Evolutionary conservation across 2,113 vertebrate genomes (phyloP).

Genomic region (Cariama cristata): DNA sequence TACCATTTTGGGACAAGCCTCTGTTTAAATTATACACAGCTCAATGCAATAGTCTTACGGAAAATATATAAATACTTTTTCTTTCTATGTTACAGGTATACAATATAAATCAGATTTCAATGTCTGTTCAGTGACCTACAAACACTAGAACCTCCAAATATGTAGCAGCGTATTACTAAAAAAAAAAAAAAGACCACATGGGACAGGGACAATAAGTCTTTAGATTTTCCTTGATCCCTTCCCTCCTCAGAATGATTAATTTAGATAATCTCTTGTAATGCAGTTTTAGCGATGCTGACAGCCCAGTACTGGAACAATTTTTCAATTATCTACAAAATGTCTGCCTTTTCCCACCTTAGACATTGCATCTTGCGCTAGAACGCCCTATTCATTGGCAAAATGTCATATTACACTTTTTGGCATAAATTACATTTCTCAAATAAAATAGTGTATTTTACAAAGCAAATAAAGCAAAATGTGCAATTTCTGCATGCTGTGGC

Average conservation of each 20-base stretch:
- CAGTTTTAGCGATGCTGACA: slow-evolving; percentile 72
- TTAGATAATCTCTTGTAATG: slow-evolving; percentile 54
- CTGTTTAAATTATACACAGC: slow-evolving; percentile 86
- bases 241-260: slow-evolving; percentile 60
- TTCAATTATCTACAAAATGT: slow-evolving; percentile 15
- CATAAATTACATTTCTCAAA: slow-evolving; percentile 74
- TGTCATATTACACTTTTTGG: slow-evolving; percentile 66
- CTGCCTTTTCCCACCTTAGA: background rate
- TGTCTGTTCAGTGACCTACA: slow-evolving; percentile 90
- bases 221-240: slow-evolving; percentile 65
- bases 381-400: slow-evolving; percentile 66
- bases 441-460: slow-evolving; percentile 74
- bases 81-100: slow-evolving; percentile 97
- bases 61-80: slow-evolving; percentile 99
- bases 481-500: slow-evolving; percentile 75
- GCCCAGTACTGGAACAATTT: slow-evolving; percentile 44
- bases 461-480: slow-evolving; percentile 76
- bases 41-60: slow-evolving; percentile 94
- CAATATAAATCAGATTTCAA: slow-evolving; percentile 94
- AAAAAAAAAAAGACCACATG: slow-evolving; percentile 47
- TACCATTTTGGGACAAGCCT: slow-evolving; percentile 81
- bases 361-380: slow-evolving; percentile 69
- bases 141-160: slow-evolving; percentile 83
- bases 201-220: slow-evolving; percentile 60
- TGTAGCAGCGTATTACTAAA: slow-evolving; percentile 84